Evolutionary conservation across 2,797 vertebrate genomes (phyloP).

Genomic region (Microhierax caerulescens): DNA sequence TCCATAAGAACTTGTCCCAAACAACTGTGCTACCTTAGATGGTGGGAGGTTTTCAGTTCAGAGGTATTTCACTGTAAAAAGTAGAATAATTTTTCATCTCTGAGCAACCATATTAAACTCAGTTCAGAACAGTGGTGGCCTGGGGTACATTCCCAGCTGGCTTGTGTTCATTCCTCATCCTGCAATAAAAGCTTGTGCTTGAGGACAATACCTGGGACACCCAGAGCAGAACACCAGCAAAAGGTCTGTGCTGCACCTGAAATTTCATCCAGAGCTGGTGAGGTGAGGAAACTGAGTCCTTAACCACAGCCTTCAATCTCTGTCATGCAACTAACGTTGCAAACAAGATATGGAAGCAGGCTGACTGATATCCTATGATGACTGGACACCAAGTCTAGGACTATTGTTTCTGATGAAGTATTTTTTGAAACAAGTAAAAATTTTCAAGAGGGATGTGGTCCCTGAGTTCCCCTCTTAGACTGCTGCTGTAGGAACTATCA

Average conservation of each 20-base stretch:
- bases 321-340: neutral
- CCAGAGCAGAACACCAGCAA: neutral
- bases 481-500: neutral
- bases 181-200: neutral
- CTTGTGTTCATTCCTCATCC: neutral
- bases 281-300: neutral
- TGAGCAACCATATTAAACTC: neutral
- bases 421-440: neutral
- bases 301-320: neutral
- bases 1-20: neutral
- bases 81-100: neutral
- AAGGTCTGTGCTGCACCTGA: neutral
- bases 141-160: neutral
- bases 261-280: neutral
- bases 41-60: neutral
- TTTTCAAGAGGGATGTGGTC: neutral
- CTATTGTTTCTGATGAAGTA: neutral
- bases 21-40: neutral
- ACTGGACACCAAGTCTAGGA: neutral
- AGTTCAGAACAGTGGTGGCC: neutral
- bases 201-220: neutral
- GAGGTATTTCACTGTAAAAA: neutral
- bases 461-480: neutral
- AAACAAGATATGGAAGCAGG: neutral
- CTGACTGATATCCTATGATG: rapidly evolving